These are phyloP conservation scores for Caenorhabditis sp. DNA, from an alignment of 2,888 invertebrate species.

Conservation along the genomic window DNA sequence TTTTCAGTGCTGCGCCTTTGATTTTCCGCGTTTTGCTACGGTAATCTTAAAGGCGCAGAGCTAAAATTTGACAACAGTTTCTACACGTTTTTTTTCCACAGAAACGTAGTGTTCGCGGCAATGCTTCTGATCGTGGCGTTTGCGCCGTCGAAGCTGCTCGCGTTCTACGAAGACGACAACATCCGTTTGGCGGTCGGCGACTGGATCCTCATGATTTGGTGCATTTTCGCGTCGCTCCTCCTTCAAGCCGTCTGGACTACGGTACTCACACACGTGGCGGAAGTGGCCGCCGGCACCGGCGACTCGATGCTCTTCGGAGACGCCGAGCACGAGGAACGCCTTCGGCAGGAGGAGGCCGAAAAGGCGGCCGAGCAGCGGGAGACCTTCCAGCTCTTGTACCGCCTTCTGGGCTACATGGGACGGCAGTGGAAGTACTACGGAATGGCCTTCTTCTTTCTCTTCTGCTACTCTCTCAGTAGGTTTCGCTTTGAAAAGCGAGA, in stretches of 20 bases:
- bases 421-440: slow-evolving; percentile 76
- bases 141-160: slow-evolving; percentile 76
- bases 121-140: slow-evolving; percentile 77
- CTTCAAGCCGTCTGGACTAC: slow-evolving; percentile 74
- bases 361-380: slow-evolving; percentile 74
- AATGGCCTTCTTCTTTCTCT: slow-evolving; percentile 76
- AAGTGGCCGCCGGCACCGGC: slow-evolving; percentile 65
- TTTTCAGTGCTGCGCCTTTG: too few relatives aligned
- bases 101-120: slow-evolving; percentile 69
- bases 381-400: slow-evolving; percentile 73
- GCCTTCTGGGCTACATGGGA: slow-evolving; percentile 77
- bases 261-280: slow-evolving; percentile 73
- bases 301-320: slow-evolving; percentile 66
- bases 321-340: slow-evolving; percentile 57
- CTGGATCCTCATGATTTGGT: slow-evolving; percentile 79
- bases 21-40: neutral
- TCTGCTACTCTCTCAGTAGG: slow-evolving; percentile 76
- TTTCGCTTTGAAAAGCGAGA: too few relatives aligned
- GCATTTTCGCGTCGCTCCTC: slow-evolving; percentile 74
- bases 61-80: neutral
- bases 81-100: slow-evolving; percentile 8
- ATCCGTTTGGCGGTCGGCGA: slow-evolving; percentile 74
- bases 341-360: slow-evolving; percentile 69
- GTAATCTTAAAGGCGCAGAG: too few relatives aligned
- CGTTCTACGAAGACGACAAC: slow-evolving; percentile 76